A percentile compares a stretch with the other conserved stretches of the same genome.
Conservation (phyloP, 1,140 invertebrate species). For the Rhyzopertha dominica region DNA sequence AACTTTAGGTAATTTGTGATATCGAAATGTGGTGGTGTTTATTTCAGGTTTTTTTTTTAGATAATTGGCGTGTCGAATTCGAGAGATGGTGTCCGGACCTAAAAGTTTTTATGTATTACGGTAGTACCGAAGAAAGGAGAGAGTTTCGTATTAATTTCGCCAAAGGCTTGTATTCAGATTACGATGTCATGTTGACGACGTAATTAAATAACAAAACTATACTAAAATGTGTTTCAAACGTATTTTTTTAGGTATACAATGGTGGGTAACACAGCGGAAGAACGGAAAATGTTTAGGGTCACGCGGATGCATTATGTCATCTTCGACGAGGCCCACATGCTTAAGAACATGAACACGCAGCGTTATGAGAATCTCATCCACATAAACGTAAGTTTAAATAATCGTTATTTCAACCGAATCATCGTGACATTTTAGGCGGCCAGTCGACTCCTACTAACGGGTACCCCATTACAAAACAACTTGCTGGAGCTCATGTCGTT, state of each 20-base stretch:
- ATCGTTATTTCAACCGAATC: conserved; percentile 1
- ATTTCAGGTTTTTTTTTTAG: conserved; percentile 46
- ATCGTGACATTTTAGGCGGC: conserved; percentile 55
- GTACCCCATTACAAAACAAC: conserved; percentile 95
- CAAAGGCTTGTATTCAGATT: conserved; percentile 66
- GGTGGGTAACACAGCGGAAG: conserved; percentile 77
- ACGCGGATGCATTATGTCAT: conserved; percentile 87
- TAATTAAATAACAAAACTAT: conserved; percentile 47
- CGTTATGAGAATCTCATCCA: conserved; percentile 85
- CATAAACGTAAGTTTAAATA: conserved; percentile 63
- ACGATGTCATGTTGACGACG: conserved; percentile 86
- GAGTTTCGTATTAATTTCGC: conserved; percentile 70
- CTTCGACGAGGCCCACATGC: conserved; percentile 96
- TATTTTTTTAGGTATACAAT: conserved; percentile 63
- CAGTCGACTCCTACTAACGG: conserved; percentile 79
- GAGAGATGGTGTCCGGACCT: conserved; percentile 78
- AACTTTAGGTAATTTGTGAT: conserved; percentile 63
- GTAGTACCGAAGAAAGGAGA: conserved; percentile 76
- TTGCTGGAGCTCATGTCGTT: conserved; percentile 92
- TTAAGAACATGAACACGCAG: conserved; percentile 93
- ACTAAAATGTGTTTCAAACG: not conserved
- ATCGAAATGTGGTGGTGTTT: not conserved
- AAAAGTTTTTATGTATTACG: conserved; percentile 82
- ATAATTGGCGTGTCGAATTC: conserved; percentile 87
- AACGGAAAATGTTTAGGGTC: conserved; percentile 85